Percentiles rank a stretch among this genome's conserved stretches.
These are phyloP conservation scores for Sinella curviseta DNA, from an alignment of 1,140 invertebrate genomes.

Conservation along the genomic window DNA sequence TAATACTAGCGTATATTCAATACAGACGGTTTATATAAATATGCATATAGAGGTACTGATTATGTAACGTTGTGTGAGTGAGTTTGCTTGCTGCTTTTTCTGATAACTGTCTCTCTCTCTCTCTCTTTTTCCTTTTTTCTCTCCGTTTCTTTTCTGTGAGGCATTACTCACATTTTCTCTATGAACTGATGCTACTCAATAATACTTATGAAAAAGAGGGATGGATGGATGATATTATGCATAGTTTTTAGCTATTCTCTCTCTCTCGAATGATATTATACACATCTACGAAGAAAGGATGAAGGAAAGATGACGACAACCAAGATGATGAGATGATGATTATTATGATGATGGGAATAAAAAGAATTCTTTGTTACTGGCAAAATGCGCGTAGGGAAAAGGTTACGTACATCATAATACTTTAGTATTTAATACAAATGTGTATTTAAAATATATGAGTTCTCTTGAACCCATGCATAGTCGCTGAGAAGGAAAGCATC, in stretches of 20 bases:
- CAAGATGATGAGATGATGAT: conserved; percentile 20
- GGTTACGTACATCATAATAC: neutral
- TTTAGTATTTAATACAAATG: neutral
- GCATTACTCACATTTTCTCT: neutral
- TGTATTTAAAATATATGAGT: too few relatives aligned
- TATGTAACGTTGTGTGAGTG: neutral
- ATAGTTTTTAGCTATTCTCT: conserved; percentile 9
- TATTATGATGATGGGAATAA: conserved; percentile 17
- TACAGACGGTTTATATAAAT: too few relatives aligned
- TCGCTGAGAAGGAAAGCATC: too few relatives aligned
- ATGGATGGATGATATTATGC: neutral
- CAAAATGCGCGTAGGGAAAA: neutral
- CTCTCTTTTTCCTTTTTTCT: neutral
- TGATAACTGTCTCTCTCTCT: neutral
- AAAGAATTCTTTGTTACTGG: conserved; percentile 12
- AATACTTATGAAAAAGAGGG: conserved; percentile 27
- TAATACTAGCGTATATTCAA: neutral
- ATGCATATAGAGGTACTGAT: too few relatives aligned
- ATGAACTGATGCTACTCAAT: neutral
- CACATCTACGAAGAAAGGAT: conserved; percentile 2
- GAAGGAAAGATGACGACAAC: conserved; percentile 16
- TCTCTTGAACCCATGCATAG: too few relatives aligned
- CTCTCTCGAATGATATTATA: neutral
- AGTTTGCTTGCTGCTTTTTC: neutral
- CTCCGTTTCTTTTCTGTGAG: neutral